Evolutionary conservation across 2,797 vertebrate genomes (phyloP), one percentile per base, ranked within the genome.

Genomic region (Rallus crepitans): DNA sequence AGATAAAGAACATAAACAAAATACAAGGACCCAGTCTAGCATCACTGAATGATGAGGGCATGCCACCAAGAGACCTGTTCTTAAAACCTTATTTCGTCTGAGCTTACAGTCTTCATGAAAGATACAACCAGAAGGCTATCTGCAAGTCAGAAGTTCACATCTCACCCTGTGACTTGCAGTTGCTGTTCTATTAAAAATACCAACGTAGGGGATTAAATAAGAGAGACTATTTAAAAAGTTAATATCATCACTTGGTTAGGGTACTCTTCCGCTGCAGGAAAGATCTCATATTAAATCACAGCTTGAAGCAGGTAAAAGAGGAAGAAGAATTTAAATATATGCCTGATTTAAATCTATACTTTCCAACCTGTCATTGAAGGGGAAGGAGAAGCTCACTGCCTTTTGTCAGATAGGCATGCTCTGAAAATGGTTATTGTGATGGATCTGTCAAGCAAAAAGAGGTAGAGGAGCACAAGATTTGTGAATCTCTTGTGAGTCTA

Each of bases 381-480:
- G n/a, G 42, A 94, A 77, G 60, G 23, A 87, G 61, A 87, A 50
- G 52, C 28, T 89, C 16, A 21, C 33, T 86, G 33, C 16, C 15
- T 90, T 92, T 82, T 78, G 23, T 83, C 5, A 2, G 70, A 75
- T 12, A 68, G 30, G 6, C 24, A 60, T 86, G 45, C 45, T 93
- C 79, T 88, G 65, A 72, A 94, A 94, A 86, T 57, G 2, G 17
- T 89, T 95, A 78, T 86, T 93, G n/a, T 91, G 50, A 69, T 82
- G 81, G 55, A 78, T 69, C 19, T 93, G 59, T 72, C 82, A 95
- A 63, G 55, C 27, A 69, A 83, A 79, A 88, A 83, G 28, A 47
- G 7, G 21, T 63, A 21, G 42, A 70, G 56, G 5, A 96, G 24
- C n/a, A 66, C 12, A 45, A 3, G 55, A 72, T 79, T 94, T 93